Evolutionary conservation across 1,140 invertebrate genomes (phyloP).

Genomic region (Drusus annulatus): DNA sequence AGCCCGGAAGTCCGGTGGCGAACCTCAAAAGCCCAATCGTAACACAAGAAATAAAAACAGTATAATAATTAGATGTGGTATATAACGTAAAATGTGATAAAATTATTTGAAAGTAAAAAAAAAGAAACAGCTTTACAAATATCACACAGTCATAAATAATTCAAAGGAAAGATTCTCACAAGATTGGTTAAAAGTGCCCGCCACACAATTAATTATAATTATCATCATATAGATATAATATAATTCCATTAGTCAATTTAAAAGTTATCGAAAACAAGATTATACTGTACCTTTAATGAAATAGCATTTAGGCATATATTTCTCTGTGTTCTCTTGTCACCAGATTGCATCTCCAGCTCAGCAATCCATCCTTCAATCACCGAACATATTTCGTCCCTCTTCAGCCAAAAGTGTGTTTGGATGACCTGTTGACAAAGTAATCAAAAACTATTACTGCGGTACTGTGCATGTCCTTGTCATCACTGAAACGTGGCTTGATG

Average conservation of each 20-base stretch:
- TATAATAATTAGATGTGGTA: slow-evolving; percentile 17
- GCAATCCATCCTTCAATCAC: slow-evolving; percentile 93
- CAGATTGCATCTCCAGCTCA: slow-evolving; percentile 84
- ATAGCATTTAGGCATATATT: slow-evolving; percentile 83
- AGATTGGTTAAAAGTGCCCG: too few relatives aligned
- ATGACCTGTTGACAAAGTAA: slow-evolving; percentile 78
- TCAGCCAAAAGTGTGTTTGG: slow-evolving; percentile 95
- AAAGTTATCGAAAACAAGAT: not conserved
- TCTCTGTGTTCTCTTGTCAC: slow-evolving; percentile 81
- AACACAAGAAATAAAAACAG: slow-evolving; percentile 1
- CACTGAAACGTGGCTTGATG: too few relatives aligned
- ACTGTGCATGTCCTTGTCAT: too few relatives aligned
- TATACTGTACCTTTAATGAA: slow-evolving; percentile 81
- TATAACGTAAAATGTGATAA: slow-evolving; percentile 40
- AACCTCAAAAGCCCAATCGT: not conserved
- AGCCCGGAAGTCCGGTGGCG: not conserved
- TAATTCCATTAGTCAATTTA: too few relatives aligned
- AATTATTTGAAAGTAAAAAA: slow-evolving; percentile 46
- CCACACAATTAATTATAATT: too few relatives aligned
- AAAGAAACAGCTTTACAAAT: slow-evolving; percentile 38
- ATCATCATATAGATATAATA: too few relatives aligned
- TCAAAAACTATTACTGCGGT: too few relatives aligned
- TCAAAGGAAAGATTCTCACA: not conserved
- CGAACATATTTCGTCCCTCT: slow-evolving; percentile 90
- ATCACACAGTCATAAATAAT: slow-evolving; percentile 46